Percentiles rank a stretch among this genome's conserved stretches.
phyloP scores from a whole-genome alignment of 2,797 vertebrate species.

The Pseudomugil gertrudae region DNA sequence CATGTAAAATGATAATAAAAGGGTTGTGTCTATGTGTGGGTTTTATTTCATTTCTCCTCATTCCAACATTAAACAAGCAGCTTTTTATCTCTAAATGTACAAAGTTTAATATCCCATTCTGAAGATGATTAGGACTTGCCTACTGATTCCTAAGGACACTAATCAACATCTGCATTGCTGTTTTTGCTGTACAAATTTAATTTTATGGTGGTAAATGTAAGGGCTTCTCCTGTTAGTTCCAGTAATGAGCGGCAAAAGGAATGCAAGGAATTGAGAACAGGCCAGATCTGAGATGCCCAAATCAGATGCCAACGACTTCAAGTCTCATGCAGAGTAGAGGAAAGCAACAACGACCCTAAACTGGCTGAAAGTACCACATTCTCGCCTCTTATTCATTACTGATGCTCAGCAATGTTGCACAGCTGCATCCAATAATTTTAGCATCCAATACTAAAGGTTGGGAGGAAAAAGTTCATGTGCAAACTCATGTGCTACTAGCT shows the following conservation, averaged over 20 bases:
- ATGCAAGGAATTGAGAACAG: slow-evolving; percentile 40
- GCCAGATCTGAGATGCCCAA: slow-evolving; percentile 24
- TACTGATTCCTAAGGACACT: neutral
- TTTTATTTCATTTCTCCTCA: neutral
- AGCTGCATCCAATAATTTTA: neutral
- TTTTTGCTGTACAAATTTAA: slow-evolving; percentile 1
- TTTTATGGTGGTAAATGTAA: neutral
- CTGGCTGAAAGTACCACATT: neutral
- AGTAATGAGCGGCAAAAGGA: slow-evolving; percentile 25
- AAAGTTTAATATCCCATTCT: slow-evolving; percentile 29
- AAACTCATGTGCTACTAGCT: neutral
- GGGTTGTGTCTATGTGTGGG: neutral
- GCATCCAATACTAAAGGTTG: neutral
- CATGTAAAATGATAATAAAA: neutral
- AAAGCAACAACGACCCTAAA: slow-evolving; percentile 7
- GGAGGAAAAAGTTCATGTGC: neutral
- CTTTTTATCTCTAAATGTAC: slow-evolving; percentile 51
- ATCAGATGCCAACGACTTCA: slow-evolving; percentile 37
- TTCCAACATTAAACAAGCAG: slow-evolving; percentile 37
- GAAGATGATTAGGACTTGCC: neutral
- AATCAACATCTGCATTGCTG: neutral
- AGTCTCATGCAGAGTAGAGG: neutral
- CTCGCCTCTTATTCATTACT: neutral
- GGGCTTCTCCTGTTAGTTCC: slow-evolving; percentile 6
- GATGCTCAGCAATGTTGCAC: too few relatives aligned